A percentile compares a stretch with the other conserved stretches of the same genome.
phyloP scores from a whole-genome alignment of 2,113 vertebrate genomes.

The Epinephelus moara region DNA sequence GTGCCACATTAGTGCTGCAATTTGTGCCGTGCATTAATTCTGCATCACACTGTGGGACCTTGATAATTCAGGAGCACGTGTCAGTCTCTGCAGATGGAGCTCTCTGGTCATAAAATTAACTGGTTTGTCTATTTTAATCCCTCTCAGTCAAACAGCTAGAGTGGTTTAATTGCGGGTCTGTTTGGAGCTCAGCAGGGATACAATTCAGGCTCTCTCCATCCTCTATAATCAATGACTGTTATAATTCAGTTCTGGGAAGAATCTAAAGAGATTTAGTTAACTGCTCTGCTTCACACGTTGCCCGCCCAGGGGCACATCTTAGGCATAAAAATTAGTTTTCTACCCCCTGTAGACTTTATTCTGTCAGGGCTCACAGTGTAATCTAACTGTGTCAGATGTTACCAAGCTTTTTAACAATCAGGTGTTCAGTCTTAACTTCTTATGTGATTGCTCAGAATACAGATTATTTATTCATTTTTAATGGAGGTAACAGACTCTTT shows the following conservation, averaged over 20 bases:
- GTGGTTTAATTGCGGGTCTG: conserved; percentile 3
- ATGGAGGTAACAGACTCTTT: neutral
- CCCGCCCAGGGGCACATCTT: neutral
- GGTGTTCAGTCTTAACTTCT: neutral
- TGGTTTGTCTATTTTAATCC: conserved; percentile 53
- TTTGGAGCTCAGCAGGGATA: conserved; percentile 16
- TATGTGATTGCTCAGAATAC: neutral
- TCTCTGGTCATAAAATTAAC: conserved; percentile 53
- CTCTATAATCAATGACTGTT: conserved; percentile 26
- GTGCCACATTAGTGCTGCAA: neutral
- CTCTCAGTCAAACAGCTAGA: neutral
- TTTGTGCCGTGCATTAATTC: conserved; percentile 20
- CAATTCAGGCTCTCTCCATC: neutral
- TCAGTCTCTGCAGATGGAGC: conserved; percentile 69
- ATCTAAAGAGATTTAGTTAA: neutral
- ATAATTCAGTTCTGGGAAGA: conserved; percentile 7
- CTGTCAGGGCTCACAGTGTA: neutral
- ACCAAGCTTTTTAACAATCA: neutral
- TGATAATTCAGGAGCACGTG: conserved; percentile 31
- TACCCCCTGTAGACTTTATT: neutral
- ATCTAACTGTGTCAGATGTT: neutral
- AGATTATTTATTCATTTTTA: neutral
- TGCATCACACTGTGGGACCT: neutral
- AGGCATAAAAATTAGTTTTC: neutral
- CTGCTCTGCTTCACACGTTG: neutral